phyloP scores from a whole-genome alignment of 2,888 invertebrate genomes.

The Polyommatus iphigenia region DNA sequence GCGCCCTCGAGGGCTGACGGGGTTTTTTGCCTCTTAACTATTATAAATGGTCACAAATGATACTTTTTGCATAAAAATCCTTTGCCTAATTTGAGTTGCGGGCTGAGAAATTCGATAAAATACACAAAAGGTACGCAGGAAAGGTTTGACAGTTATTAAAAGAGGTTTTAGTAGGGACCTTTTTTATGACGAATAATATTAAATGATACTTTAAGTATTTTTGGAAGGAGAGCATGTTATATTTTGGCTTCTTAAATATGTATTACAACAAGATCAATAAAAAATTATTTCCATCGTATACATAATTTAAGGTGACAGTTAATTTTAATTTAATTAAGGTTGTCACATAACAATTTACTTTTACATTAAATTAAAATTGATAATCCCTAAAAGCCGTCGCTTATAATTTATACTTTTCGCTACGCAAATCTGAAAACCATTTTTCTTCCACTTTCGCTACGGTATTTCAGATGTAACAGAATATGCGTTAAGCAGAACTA shows the following conservation, averaged over 20 bases:
- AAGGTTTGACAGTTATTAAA: conserved; percentile 10
- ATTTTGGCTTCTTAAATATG: not conserved
- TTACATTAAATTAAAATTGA: too few species aligned
- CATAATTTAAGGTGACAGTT: too few species aligned
- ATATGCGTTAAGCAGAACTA: conserved; percentile 29
- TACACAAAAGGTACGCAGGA: not conserved
- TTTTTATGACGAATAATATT: not conserved
- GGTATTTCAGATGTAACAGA: conserved; percentile 34
- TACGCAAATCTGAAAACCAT: not conserved
- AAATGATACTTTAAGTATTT: not conserved
- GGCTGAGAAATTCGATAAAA: not conserved
- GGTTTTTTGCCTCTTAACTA: conserved; percentile 72
- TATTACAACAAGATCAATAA: not conserved
- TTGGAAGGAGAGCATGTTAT: not conserved
- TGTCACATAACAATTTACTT: too few species aligned
- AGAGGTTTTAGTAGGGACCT: not conserved
- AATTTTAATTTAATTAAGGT: too few species aligned
- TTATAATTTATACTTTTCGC: not conserved
- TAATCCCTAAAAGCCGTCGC: not conserved
- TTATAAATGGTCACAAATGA: conserved; percentile 52
- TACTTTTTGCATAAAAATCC: conserved; percentile 50
- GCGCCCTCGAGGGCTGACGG: conserved; percentile 40
- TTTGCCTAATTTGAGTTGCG: conserved; percentile 17
- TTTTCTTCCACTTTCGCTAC: not conserved
- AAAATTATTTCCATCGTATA: not conserved